Evolutionary conservation across 1,140 invertebrate species (phyloP).

Genomic region (Drosophila bocqueti): DNA sequence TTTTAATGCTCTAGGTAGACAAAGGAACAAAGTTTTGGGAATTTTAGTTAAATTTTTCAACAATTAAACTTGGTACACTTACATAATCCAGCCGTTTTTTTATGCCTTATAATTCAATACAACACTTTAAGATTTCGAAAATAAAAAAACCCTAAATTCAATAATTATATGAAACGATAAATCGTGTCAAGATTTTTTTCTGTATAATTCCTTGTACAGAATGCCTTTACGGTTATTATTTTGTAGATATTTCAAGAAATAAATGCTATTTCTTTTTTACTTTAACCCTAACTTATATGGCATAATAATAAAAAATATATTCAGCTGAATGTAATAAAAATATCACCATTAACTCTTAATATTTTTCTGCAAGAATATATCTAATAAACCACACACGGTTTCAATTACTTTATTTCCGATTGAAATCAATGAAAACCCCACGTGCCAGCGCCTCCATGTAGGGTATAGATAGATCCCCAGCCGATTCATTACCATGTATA

Average conservation of each 20-base stretch:
- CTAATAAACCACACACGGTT: background rate
- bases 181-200: background rate
- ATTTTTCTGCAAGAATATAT: background rate
- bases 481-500: slow-evolving; percentile 42
- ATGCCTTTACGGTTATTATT: background rate
- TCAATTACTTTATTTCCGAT: background rate
- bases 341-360: background rate
- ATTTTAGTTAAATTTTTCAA: background rate
- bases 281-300: background rate
- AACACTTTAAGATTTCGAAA: background rate
- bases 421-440: background rate
- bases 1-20: slow-evolving; percentile 27
- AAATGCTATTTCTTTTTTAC: background rate
- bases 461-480: slow-evolving; percentile 25
- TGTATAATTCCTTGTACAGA: too few relatives aligned
- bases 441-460: slow-evolving; percentile 12
- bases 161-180: background rate
- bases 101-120: too few relatives aligned
- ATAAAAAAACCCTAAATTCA: background rate
- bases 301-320: background rate
- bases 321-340: background rate
- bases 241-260: background rate
- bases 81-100: background rate
- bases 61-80: background rate
- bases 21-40: background rate